These are phyloP conservation scores for Palloptera scutellata DNA, from an alignment of 2,888 invertebrate species.

Conservation along the genomic window DNA sequence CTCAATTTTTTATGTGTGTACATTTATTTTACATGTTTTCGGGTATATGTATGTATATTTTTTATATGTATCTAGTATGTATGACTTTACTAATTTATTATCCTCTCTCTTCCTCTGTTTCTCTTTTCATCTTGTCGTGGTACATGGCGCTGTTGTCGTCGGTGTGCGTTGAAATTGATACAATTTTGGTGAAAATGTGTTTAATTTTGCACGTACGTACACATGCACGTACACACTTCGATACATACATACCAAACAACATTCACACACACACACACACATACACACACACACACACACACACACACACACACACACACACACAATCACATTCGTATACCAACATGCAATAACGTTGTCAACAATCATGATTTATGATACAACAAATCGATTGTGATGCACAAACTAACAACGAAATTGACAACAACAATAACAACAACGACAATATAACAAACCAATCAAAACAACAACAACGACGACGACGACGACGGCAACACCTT, in stretches of 20 bases:
- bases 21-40: too few relatives aligned
- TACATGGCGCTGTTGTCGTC: neutral
- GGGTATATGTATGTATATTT: neutral
- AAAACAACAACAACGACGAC: conserved; percentile 33
- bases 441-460: conserved; percentile 19
- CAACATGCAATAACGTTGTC: neutral
- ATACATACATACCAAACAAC: conserved; percentile 1
- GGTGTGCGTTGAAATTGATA: conserved; percentile 19
- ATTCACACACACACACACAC: neutral
- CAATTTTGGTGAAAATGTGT: conserved; percentile 23
- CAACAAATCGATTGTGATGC: conserved; percentile 40
- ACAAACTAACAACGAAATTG: conserved; percentile 18
- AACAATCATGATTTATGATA: conserved; percentile 39
- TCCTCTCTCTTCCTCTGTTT: too few relatives aligned
- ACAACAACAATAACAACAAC: conserved; percentile 8
- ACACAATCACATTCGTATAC: neutral
- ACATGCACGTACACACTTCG: conserved; percentile 23
- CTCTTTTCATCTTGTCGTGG: neutral
- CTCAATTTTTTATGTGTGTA: too few relatives aligned
- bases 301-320: conserved; percentile 29
- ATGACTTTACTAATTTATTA: neutral
- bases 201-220: conserved; percentile 32
- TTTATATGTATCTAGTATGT: conserved; percentile 1
- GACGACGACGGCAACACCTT: conserved; percentile 29
- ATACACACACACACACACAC: conserved; percentile 11